Base-by-base conservation (phyloP, 2,113 vertebrate species). In the Centropristis striata region DNA sequence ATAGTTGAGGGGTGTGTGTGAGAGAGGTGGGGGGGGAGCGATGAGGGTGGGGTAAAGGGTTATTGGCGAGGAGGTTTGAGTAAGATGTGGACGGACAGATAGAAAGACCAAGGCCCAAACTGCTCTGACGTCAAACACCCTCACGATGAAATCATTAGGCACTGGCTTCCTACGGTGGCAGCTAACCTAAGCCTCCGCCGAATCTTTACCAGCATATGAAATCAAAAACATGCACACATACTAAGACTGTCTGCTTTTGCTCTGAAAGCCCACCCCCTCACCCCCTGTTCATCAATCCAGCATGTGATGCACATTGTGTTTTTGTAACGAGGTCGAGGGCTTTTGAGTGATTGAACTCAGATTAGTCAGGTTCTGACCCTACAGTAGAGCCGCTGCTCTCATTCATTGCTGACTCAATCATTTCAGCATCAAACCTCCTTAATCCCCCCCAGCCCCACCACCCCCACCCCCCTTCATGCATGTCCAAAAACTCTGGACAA, bases 401-500 rank as follows among this genome's bases (percentile, higher is more conserved):
- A 78, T 75, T 85, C 80, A 60, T 57, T 80, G 68, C 86, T 84
- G 85, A 88, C 71, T 87, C 77, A 42, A 53, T 89, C 53, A 67
- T 88, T 86, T 89, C 73, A 32, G 80, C 81, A 80, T 84, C 72
- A 81, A 84, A 86, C 70, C 58, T 32, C 44, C 9, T 44, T 85
- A 75, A 90, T 75, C 88, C 75, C 23, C 11, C 75, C 8, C n/a
- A n/a, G n/a, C n/a, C n/a, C 4, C 51, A 27, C 21, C 78, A 72
- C 28, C 14, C 76, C 7, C 8, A 21, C 21, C 21, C 79, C 64
- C 70, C 70, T 71, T 42, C 73, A 65, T 75, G 71, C 82, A 88
- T 83, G 85, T 91, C 84, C 84, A 88, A 93, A 90, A 88, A 83
- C 83, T 88, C 85, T 86, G 83, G 81, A 87, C 86, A 93, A 93